phyloP scores from a whole-genome alignment of 2,113 vertebrate genomes.

The Dicerorhinus sumatrensis region DNA sequence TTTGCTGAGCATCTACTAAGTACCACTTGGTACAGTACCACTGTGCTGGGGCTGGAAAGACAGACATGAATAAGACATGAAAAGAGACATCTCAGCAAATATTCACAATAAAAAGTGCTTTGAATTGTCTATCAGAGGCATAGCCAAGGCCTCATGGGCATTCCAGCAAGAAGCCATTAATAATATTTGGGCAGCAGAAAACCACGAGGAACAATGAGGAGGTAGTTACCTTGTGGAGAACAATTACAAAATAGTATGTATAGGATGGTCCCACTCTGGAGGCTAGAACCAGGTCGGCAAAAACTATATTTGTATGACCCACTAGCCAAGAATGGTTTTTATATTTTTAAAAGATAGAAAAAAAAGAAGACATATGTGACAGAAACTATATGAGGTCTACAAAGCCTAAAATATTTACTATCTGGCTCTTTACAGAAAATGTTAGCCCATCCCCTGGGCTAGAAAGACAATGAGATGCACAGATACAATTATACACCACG shows the following conservation, averaged over 20 bases:
- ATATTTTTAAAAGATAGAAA: neutral
- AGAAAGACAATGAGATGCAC: neutral
- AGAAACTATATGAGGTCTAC: neutral
- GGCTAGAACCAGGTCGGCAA: neutral
- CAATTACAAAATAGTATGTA: neutral
- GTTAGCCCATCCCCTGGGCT: neutral
- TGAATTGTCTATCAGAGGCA: neutral
- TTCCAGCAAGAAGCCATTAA: neutral
- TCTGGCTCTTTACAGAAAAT: neutral
- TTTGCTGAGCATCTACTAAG: neutral
- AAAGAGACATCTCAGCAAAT: neutral
- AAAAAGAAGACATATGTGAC: neutral
- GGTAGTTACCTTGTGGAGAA: neutral
- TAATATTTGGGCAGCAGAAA: constrained; percentile 6
- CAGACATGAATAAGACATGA: neutral
- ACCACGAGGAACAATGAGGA: neutral
- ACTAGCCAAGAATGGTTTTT: neutral
- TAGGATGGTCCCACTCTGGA: neutral
- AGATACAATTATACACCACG: neutral
- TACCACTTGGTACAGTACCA: neutral
- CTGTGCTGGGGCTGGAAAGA: neutral
- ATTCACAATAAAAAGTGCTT: neutral
- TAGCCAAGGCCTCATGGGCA: neutral
- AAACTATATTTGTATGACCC: neutral
- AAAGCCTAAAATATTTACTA: neutral